Evolutionary conservation across 2,113 vertebrate genomes (phyloP).

Genomic region (Thalassarche chlororhynchos): DNA sequence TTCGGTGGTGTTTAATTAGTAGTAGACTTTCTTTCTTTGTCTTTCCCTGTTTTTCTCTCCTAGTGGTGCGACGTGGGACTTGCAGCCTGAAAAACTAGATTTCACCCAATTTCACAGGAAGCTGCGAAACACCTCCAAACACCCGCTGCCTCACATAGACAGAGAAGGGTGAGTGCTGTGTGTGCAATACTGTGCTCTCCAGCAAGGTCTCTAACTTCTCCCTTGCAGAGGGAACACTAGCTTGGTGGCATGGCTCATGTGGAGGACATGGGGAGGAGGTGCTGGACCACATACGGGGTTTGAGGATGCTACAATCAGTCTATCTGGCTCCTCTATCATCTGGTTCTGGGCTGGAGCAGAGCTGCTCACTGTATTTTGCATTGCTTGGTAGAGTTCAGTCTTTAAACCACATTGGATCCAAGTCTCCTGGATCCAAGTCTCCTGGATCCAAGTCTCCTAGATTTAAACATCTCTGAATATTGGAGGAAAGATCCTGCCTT

Average conservation of each 20-base stretch:
- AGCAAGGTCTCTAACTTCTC: neutral
- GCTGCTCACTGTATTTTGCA: neutral
- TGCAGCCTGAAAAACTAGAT: slow-evolving; percentile 96
- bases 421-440: neutral
- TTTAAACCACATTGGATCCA: neutral
- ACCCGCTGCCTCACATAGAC: slow-evolving; percentile 89
- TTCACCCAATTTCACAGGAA: slow-evolving; percentile 94
- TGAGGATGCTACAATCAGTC: neutral
- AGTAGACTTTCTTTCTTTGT: neutral
- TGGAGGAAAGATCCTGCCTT: neutral
- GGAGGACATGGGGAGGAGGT: neutral
- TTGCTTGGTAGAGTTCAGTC: neutral
- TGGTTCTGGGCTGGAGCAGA: neutral
- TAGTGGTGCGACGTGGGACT: slow-evolving; percentile 94
- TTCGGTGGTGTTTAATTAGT: neutral
- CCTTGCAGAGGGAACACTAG: neutral
- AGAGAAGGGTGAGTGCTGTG: slow-evolving; percentile 87
- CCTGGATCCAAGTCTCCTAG: neutral
- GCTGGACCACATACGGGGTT: rapidly evolving
- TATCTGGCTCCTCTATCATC: neutral
- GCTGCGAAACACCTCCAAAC: slow-evolving; percentile 86
- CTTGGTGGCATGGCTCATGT: rapidly evolving
- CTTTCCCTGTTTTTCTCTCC: slow-evolving; percentile 10
- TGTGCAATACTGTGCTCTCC: neutral
- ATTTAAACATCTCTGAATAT: neutral